These are phyloP conservation scores for Cydia pomonella DNA, from an alignment of 1,140 invertebrate species.

Conservation along the genomic window DNA sequence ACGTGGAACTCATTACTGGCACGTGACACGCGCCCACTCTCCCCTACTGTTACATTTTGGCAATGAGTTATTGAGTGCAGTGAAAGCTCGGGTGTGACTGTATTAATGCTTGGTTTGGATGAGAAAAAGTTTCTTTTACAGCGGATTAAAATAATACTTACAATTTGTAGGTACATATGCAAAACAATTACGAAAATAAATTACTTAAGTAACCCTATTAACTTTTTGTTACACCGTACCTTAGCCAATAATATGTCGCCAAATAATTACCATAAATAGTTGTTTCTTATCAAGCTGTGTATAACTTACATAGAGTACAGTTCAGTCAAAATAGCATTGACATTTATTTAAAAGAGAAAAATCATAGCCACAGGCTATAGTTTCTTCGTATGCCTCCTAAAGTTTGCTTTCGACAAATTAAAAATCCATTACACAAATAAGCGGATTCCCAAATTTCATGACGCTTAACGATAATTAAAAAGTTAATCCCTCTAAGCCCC, in stretches of 20 bases:
- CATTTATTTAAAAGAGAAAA: no score
- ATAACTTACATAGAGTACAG: no score
- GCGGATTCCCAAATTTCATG: conserved; percentile 2
- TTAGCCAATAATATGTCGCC: no score
- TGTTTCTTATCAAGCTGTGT: no score
- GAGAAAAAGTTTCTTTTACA: conserved; percentile 33
- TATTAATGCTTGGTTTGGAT: conserved; percentile 46
- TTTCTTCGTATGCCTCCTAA: background rate
- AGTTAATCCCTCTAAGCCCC: background rate
- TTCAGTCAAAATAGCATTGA: no score
- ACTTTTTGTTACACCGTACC: no score
- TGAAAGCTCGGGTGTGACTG: conserved; percentile 67
- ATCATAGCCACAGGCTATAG: no score
- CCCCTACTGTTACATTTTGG: conserved; percentile 66
- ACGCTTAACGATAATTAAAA: conserved; percentile 9
- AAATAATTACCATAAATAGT: no score
- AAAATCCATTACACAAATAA: conserved; percentile 34
- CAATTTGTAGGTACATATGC: background rate
- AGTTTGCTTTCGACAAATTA: conserved; percentile 22
- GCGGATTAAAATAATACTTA: background rate
- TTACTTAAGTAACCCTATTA: background rate
- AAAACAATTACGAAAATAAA: no score
- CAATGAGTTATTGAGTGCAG: conserved; percentile 79
- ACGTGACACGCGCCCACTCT: conserved; percentile 71
- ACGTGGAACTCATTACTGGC: conserved; percentile 72